Percentiles rank a stretch among this genome's conserved stretches.
phyloP scores from a whole-genome alignment of 2,888 invertebrate species.

The Metalampra italica region DNA sequence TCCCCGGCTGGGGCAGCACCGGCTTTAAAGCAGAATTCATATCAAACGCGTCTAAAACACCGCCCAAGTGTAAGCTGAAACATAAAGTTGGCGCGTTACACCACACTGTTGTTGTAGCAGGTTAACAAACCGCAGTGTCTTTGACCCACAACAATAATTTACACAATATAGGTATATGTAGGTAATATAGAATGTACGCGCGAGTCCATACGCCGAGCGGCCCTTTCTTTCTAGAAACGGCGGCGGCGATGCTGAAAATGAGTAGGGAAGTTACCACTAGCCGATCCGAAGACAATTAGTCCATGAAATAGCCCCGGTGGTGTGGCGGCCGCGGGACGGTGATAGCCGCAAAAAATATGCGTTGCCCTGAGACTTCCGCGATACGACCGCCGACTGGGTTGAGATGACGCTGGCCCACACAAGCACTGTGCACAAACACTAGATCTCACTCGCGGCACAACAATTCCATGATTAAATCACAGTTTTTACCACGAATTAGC shows the following conservation, averaged over 20 bases:
- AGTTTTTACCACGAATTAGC: conserved; percentile 51
- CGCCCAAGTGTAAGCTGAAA: conserved; percentile 53
- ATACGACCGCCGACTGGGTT: conserved; percentile 50
- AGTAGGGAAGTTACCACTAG: conserved; percentile 58
- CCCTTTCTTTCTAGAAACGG: conserved; percentile 43
- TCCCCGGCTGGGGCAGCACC: conserved; percentile 73
- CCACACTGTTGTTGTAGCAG: conserved; percentile 48
- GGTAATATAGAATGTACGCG: conserved; percentile 60
- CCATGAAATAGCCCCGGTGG: conserved; percentile 55
- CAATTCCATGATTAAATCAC: conserved; percentile 60
- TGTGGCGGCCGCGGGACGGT: conserved; percentile 43
- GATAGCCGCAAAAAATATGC: conserved; percentile 75
- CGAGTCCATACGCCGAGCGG: conserved; percentile 42
- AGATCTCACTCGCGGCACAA: conserved; percentile 43
- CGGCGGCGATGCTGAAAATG: conserved; percentile 34
- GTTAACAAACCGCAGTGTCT: conserved; percentile 60
- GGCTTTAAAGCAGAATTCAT: conserved; percentile 82
- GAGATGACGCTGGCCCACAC: conserved; percentile 38
- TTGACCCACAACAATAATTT: conserved; percentile 74
- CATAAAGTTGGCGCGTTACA: conserved; percentile 51
- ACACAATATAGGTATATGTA: too few relatives aligned
- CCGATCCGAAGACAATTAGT: conserved; percentile 44
- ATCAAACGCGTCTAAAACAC: conserved; percentile 45
- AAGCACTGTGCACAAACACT: conserved; percentile 44
- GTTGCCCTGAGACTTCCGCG: conserved; percentile 74